Conservation (phyloP, 2,888 invertebrate genomes). For the Cantharis flavilabris region DNA sequence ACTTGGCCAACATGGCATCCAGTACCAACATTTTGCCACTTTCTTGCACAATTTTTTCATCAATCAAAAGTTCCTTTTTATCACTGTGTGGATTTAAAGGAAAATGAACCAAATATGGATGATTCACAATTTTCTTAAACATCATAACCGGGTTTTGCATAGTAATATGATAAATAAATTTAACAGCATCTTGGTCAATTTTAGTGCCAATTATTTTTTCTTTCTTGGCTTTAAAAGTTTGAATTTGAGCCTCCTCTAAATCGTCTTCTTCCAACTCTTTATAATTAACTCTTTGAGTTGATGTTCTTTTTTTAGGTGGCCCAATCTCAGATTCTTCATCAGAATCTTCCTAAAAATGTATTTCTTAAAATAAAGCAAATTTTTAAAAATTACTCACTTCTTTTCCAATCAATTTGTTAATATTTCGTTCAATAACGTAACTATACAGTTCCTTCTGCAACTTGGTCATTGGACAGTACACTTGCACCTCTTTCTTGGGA, state of each 20-base stretch:
- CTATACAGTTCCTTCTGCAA: slow-evolving; percentile 64
- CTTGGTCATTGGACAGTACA: slow-evolving; percentile 66
- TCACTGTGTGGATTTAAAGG: slow-evolving; percentile 56
- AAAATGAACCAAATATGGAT: slow-evolving; percentile 68
- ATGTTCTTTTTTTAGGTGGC: neutral
- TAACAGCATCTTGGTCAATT: neutral
- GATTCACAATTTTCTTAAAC: slow-evolving; percentile 65
- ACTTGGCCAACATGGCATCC: slow-evolving; percentile 63
- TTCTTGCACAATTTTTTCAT: slow-evolving; percentile 45
- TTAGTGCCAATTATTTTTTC: slow-evolving; percentile 7
- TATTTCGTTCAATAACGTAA: slow-evolving; percentile 58
- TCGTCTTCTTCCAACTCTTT: neutral
- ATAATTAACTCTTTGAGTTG: neutral
- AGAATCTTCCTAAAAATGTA: neutral
- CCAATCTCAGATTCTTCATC: neutral
- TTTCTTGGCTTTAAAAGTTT: neutral
- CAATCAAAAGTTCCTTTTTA: slow-evolving; percentile 41
- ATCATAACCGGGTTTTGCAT: slow-evolving; percentile 58
- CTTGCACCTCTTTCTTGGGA: slow-evolving; percentile 68
- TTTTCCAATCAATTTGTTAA: slow-evolving; percentile 36
- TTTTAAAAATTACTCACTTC: slow-evolving; percentile 8
- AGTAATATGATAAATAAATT: slow-evolving; percentile 32
- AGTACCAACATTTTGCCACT: slow-evolving; percentile 69
- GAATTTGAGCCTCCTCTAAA: neutral
- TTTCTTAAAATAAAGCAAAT: neutral